Conservation (phyloP, 1,140 invertebrate genomes). For the Pemphigus obesinymphae region DNA sequence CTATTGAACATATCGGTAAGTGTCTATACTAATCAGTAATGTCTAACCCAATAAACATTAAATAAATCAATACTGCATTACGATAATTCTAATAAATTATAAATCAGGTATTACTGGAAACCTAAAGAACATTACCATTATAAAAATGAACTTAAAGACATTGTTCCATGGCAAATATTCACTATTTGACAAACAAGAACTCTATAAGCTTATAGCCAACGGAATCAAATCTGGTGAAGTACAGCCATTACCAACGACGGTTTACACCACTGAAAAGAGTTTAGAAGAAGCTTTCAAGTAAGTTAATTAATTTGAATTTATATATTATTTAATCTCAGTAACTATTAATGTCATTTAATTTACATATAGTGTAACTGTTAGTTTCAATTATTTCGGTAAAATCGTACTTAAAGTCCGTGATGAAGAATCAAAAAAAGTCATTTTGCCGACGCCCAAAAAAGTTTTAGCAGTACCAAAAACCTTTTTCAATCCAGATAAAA, state of each 20-base stretch:
- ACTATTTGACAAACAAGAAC: background rate
- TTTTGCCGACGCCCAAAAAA: conserved; percentile 55
- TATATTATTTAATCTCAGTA: background rate
- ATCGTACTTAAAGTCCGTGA: conserved; percentile 82
- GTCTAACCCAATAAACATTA: background rate
- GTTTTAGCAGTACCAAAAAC: conserved; percentile 74
- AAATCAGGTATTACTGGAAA: conserved; percentile 26
- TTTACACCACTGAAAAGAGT: background rate
- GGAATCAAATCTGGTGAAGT: conserved; percentile 36
- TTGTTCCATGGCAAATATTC: conserved; percentile 18
- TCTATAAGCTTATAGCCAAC: background rate
- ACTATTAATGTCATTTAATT: background rate
- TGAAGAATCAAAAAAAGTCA: conserved; percentile 60
- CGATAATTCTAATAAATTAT: too few species aligned
- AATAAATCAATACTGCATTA: background rate
- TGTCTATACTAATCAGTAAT: background rate
- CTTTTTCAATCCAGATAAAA: conserved; percentile 80
- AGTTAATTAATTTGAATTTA: background rate
- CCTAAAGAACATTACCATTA: conserved; percentile 10
- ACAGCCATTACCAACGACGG: background rate
- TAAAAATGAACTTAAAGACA: conserved; percentile 33
- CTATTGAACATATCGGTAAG: conserved; percentile 24
- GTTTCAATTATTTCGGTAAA: conserved; percentile 70
- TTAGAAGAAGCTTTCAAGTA: conserved; percentile 39
- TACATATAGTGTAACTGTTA: background rate